Base-by-base conservation (phyloP, 92 coral and sea anemone genomes). In the Actinostola sp. region DNA sequence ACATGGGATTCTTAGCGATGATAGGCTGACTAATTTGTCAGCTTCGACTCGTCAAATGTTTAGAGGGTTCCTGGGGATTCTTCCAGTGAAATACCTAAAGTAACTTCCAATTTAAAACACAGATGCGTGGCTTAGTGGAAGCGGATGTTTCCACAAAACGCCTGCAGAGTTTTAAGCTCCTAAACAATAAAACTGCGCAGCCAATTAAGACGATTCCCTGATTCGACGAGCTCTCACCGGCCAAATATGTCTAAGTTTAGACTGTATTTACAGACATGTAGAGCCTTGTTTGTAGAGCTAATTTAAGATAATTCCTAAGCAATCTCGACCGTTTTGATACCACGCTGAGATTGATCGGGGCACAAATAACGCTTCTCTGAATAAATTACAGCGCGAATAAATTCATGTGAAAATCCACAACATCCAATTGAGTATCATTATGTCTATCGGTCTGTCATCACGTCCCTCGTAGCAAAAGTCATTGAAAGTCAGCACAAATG, bases 31-130 rank as follows among this genome's bases (percentile, higher is more conserved):
- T 63, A 24, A 62, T 75, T 34, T 64, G 72, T 42, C 73, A 68
- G 62, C 26, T 49, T 32, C 23, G 27, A 50, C 52, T 71, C 65
- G 77, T 55, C 77, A 57, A 42, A 42, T 71, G 59, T 71, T 55
- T 43, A 58, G 49, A 20, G 26, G 61, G 42, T 29, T 48, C 25
- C 7, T 36, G 62, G 61, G 63, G 52, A 52, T 48, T 50, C 31
- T 62, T 62, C 29, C 26, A 21, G 21, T 13, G 14, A 51, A 42
- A 50, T 68, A 50, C 29, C 74, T 50, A 3, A 21, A 46, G 53
- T 9, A 14, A 48, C 19, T n/a, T n/a, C 48, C 16, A 34, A 51
- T 68, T 23, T 30, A 20, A 32, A 51, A n/a, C 48, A 27, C 74
- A 68, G 61, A 68, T 68, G 74, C 10, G 53, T 7, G 11, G 31